Evolutionary conservation across 2,888 invertebrate species (phyloP), one percentile per base, ranked within the genome.

Genomic region (Eumerus sabulonum): DNA sequence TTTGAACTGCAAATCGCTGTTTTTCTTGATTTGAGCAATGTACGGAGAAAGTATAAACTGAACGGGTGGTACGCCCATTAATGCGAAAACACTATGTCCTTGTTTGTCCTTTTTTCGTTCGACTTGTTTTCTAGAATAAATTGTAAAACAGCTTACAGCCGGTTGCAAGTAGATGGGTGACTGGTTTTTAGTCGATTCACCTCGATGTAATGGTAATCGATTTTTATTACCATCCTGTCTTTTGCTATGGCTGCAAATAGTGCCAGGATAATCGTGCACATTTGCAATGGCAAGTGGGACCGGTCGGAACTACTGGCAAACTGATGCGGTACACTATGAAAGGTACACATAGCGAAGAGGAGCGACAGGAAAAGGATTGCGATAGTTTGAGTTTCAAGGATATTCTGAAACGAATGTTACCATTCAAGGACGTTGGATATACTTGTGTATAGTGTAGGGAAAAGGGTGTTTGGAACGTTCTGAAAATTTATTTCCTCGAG

Each of bases 171-270:
- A 18, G 36, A 19, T n/a, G 44, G n/a, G 53, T 62, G 67, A 56
- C 40, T 71, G 66, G 66, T 72, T 72, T 51, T 47, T 72, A 44
- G 27, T 67, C 66, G 44, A 62, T 66, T 66, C 76, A 71, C 50
- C 60, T 76, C 66, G 56, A 56, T 72, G 62, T 77, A 53, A 67
- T 62, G 62, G 76, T 72, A 77, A 77, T 77, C 76, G 72, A 77
- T 77, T 77, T 77, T 77, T 77, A 77, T 77, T 67, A 62, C 76
- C 59, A 76, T 64, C 38, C 59, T 56, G 40, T 67, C 57, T 35
- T 57, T 50, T 59, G 44, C 57, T 19, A 45, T 13, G 19, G 18
- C 19, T 53, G 53, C 60, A 42, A 56, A 53, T 53, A 48, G 48
- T 66, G 19, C 57, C 56, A 62, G 56, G 60, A 62, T 72, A 60